phyloP scores from a whole-genome alignment of 2,888 invertebrate genomes.

The Lasioglossum oenotherae region DNA sequence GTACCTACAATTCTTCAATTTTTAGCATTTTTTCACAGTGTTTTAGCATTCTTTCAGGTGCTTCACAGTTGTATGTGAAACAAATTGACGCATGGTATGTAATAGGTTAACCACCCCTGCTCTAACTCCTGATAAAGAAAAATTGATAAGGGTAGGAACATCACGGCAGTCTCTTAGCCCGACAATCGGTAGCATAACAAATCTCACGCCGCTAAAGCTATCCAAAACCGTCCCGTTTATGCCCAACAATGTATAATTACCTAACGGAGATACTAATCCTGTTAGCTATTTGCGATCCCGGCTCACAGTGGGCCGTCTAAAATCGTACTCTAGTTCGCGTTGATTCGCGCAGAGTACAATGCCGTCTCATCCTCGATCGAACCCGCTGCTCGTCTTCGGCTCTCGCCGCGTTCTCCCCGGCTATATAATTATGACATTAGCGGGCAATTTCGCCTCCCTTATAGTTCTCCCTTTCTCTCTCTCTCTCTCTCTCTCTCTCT shows the following conservation, averaged over 20 bases:
- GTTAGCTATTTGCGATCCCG: neutral
- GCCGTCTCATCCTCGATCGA: constrained; percentile 43
- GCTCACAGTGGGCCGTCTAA: neutral
- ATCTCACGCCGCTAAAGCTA: neutral
- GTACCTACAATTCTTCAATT: neutral
- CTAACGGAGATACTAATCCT: neutral
- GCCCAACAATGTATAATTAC: neutral
- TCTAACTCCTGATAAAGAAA: neutral
- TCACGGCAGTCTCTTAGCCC: neutral
- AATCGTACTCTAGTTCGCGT: constrained; percentile 4
- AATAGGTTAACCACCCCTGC: too few relatives aligned
- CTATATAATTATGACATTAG: constrained; percentile 70
- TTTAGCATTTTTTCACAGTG: too few relatives aligned
- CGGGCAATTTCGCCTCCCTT: constrained; percentile 66
- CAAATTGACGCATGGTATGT: too few relatives aligned
- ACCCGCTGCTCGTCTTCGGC: constrained; percentile 46
- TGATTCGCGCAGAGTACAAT: constrained; percentile 35
- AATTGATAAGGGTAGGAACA: neutral
- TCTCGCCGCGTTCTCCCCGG: constrained; percentile 32
- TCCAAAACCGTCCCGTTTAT: neutral
- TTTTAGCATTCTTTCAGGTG: too few relatives aligned
- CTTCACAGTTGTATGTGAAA: too few relatives aligned
- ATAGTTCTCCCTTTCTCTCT: constrained; percentile 40
- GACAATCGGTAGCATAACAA: neutral
- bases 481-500: neutral